Conservation (phyloP, 2,113 vertebrate genomes). For the Coturnix japonica region DNA sequence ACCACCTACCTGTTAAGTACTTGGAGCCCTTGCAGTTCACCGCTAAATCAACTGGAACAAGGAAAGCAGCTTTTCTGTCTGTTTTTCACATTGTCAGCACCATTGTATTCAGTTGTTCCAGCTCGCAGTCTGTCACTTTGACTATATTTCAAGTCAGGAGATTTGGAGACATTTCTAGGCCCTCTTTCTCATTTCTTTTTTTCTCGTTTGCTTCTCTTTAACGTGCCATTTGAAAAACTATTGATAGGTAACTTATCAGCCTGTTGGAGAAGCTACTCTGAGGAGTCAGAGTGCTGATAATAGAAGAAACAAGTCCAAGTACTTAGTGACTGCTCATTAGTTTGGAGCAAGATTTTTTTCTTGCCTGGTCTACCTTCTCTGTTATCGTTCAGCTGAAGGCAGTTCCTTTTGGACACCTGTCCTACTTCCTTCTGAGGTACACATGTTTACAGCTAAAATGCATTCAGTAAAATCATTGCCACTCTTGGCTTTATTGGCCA, state of each 20-base stretch:
- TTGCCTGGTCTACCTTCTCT: background rate
- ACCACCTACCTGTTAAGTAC: background rate
- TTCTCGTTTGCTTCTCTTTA: background rate
- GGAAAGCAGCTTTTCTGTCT: background rate
- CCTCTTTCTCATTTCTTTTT: fast-evolving
- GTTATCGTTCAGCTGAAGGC: background rate
- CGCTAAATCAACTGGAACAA: background rate
- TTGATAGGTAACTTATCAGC: background rate
- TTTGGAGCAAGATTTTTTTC: background rate
- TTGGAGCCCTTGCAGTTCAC: background rate
- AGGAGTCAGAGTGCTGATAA: background rate
- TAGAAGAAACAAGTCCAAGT: background rate
- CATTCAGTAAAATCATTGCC: background rate
- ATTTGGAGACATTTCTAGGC: background rate
- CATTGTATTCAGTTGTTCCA: background rate
- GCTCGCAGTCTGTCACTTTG: background rate
- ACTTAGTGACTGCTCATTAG: background rate
- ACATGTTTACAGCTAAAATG: background rate
- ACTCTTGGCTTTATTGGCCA: background rate
- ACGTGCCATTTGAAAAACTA: background rate
- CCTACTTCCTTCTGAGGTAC: background rate
- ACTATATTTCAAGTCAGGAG: background rate
- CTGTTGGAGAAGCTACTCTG: background rate
- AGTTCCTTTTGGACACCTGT: background rate
- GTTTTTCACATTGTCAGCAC: background rate